Evolutionary conservation across 2,888 invertebrate genomes (phyloP), one percentile per base, ranked within the genome.

Genomic region (Amiota minor): DNA sequence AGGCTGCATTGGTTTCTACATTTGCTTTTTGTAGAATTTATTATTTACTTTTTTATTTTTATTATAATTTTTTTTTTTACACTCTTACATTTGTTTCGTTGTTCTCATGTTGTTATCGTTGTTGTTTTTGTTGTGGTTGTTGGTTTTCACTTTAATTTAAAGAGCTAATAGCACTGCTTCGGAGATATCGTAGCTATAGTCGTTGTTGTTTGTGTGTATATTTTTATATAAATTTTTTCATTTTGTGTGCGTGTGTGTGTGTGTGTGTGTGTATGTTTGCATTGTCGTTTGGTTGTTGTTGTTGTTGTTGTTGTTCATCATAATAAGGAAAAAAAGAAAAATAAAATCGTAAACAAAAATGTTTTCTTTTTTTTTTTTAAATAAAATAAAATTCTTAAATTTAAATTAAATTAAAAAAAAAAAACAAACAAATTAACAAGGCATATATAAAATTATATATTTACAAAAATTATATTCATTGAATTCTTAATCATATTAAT

Each of bases 121-220:
- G 73, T 72, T 49, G 61, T 61, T 59, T 12, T 76, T 76, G 75
- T 75, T 76, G 64, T 74, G 75, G 74, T 77, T 77, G 59, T 72
- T 75, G 20, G 68, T 9, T 0, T 59, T 6, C n/a, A 18, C n/a
- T 62, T 50, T 53, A 50, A 14, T 71, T 88, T 83, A 89, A 75
- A 89, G 89, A 71, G 89, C 89, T 89, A 89, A 82, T 76, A 89
- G 87, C 83, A 89, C 89, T 81, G 89, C 89, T 83, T 89, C 89
- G 85, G 87, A 87, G 84, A 89, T 89, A 87, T 89, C 89, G 86
- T 89, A 89, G 88, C 89, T 89, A 85, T 78, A 35, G 35, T 23
- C 74, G 70, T 77, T 75, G 59, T 62, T 77, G 65, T 69, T 69
- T 67, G 72, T 67, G 47, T 73, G 70, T 35, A 6, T 35, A 35